Conservation (phyloP, 2,888 invertebrate species). For the Volucella zonaria region DNA sequence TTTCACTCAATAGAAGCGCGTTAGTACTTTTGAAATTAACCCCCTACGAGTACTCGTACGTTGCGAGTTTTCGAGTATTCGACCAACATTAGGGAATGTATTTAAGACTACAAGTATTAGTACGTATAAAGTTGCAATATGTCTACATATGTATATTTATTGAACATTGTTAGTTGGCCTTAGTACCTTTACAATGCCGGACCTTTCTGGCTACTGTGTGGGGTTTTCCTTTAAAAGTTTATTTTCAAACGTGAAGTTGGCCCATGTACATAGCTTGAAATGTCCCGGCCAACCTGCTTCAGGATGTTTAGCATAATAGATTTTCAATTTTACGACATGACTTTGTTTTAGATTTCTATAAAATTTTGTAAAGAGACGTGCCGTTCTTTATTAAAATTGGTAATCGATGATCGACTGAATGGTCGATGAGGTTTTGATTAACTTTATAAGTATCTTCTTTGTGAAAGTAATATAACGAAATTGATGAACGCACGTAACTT, state of each 20-base stretch:
- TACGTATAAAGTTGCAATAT: not conserved
- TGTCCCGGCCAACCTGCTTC: slow-evolving; percentile 5
- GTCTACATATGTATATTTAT: slow-evolving; percentile 8
- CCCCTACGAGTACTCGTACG: not conserved
- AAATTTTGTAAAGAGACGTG: slow-evolving; percentile 26
- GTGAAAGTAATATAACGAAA: no score
- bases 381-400: slow-evolving; percentile 20
- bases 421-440: not conserved
- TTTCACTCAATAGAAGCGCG: not conserved
- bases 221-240: not conserved
- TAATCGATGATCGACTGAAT: not conserved
- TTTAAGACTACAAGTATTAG: no score
- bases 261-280: not conserved
- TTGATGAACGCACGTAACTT: no score
- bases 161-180: slow-evolving; percentile 29
- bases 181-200: slow-evolving; percentile 11
- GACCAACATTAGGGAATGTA: slow-evolving; percentile 2
- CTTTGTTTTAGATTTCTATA: slow-evolving; percentile 14
- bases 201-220: not conserved
- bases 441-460: no score
- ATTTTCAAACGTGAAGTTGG: not conserved
- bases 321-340: slow-evolving; percentile 21
- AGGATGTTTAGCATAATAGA: slow-evolving; percentile 26
- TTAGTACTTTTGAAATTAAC: slow-evolving; percentile 14
- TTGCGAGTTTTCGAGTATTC: not conserved